Conservation (phyloP, 2,888 invertebrate species). For the Drosophila borborema region DNA sequence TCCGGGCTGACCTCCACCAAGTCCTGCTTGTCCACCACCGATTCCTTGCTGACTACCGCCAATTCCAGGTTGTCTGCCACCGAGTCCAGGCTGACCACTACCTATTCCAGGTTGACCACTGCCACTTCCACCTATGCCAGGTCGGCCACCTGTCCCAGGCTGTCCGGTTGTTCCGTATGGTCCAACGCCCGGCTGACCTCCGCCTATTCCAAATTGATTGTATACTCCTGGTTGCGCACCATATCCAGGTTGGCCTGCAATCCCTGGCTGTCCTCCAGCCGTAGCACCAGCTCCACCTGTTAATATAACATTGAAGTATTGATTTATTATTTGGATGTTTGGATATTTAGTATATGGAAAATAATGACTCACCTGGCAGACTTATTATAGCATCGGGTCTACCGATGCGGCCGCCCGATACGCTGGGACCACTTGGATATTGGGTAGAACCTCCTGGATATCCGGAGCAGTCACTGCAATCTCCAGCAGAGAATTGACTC, state of each 20-base stretch:
- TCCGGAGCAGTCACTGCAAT: slow-evolving; percentile 74
- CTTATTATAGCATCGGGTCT: slow-evolving; percentile 69
- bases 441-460: slow-evolving; percentile 11
- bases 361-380: slow-evolving; percentile 45
- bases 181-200: not conserved
- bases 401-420: slow-evolving; percentile 32
- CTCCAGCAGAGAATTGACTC: slow-evolving; percentile 90
- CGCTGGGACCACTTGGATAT: slow-evolving; percentile 20
- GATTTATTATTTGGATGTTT: not conserved
- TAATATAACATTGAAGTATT: not conserved
- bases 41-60: not conserved
- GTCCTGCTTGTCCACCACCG: slow-evolving; percentile 32
- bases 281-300: slow-evolving; percentile 24
- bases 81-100: slow-evolving; percentile 30
- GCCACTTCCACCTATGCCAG: slow-evolving; percentile 3
- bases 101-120: slow-evolving; percentile 39
- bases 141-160: not conserved
- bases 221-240: slow-evolving; percentile 12
- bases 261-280: slow-evolving; percentile 1
- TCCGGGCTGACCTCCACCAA: slow-evolving; percentile 14
- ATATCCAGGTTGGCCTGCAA: slow-evolving; percentile 5
- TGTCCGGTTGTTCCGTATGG: not conserved
- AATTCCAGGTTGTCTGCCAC: slow-evolving; percentile 6
- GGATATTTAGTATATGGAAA: not conserved
- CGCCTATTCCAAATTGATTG: slow-evolving; percentile 12